Base-by-base conservation (phyloP, 2,888 invertebrate species). In the Colletes collaris region DNA sequence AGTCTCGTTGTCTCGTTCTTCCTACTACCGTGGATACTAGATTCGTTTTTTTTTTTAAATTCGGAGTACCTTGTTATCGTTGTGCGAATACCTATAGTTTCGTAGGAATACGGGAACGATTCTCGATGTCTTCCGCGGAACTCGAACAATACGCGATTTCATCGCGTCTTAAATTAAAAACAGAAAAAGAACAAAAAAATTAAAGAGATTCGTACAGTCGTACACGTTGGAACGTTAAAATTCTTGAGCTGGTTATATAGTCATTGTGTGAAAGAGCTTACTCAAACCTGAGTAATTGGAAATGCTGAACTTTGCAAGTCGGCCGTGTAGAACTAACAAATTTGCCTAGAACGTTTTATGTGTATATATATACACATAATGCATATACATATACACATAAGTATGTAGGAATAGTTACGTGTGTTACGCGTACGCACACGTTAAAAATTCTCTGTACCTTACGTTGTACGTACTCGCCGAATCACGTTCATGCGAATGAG, bases 261-360 rank as follows among this genome's bases (percentile, higher is more conserved):
- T 79, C 40, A 35, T 35, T 11, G 60, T 60, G 67, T 59, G 78
- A 78, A 49, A 78, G 64, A 50, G 37, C n/a, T 64, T 50, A 55
- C 59, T 59, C 44, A 27, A 60, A 35, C 58, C 27, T 16, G 66
- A 79, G 55, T 62, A 65, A 65, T 27, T 8, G 62, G 35, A 79
- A 79, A 66, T 79, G 79, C 62, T 79, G 79, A 79, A 70, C 71
- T 56, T 79, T 62, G 69, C 60, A 58, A 66, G 56, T 71, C 66
- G 71, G 40, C 59, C 50, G 40, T 71, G 46, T 65, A 62, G 65
- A 71, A 44, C 70, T 79, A 79, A 79, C 46, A 10, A 70, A 66
- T 71, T 71, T 53, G 52, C 56, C 71, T 79, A 79, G 44, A 66
- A 79, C 66, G 70, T 27, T 27, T 1, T 68, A 82, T 16, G 44